phyloP scores from a whole-genome alignment of 2,113 vertebrate genomes.

The Hemibagrus wyckioides region DNA sequence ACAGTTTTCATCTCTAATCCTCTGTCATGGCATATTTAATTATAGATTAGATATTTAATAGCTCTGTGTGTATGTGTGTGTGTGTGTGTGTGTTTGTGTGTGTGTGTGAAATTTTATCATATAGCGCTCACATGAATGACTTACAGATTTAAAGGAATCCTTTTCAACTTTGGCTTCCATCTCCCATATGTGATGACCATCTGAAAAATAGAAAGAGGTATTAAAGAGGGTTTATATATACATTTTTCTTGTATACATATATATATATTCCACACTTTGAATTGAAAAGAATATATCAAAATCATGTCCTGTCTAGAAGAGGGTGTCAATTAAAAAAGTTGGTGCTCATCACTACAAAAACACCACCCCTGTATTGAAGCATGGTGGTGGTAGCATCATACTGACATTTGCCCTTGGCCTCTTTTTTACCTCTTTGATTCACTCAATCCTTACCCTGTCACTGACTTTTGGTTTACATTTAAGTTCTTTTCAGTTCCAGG shows the following conservation, averaged over 20 bases:
- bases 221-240: not conserved
- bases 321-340: not conserved
- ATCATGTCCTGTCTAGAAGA: not conserved
- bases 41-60: not conserved
- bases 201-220: slow-evolving; percentile 63
- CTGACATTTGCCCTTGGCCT: no score
- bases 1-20: not conserved
- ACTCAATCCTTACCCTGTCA: not conserved
- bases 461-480: not conserved
- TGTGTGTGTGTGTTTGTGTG: not conserved
- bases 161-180: slow-evolving; percentile 92
- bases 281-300: not conserved
- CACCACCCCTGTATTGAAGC: not conserved
- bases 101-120: not conserved
- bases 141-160: slow-evolving; percentile 89
- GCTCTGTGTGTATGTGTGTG: not conserved
- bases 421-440: not conserved
- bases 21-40: not conserved
- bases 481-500: not conserved
- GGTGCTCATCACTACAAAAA: not conserved
- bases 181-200: slow-evolving; percentile 97
- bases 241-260: no score
- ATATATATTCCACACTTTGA: not conserved
- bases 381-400: not conserved
- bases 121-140: slow-evolving; percentile 56